Conservation (phyloP, 2,113 vertebrate genomes). For the Anoplopoma fimbria region DNA sequence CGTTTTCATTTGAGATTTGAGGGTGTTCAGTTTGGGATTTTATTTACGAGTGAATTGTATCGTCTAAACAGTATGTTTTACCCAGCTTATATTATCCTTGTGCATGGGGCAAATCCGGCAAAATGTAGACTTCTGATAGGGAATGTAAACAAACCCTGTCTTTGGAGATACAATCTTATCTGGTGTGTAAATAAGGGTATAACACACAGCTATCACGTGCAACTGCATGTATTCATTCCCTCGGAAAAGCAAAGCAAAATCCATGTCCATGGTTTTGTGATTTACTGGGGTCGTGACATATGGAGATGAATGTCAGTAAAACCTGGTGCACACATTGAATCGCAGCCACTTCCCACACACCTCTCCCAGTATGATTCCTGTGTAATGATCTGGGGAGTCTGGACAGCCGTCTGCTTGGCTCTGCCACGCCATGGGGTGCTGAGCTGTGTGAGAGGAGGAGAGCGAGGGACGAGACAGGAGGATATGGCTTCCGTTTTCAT, state of each 20-base stretch:
- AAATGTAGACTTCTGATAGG: constrained; percentile 40
- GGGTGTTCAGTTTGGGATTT: constrained; percentile 64
- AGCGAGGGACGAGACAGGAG: constrained; percentile 41
- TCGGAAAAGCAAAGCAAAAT: constrained; percentile 26
- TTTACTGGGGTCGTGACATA: constrained; percentile 64
- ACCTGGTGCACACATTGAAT: constrained; percentile 57
- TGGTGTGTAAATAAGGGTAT: constrained; percentile 30
- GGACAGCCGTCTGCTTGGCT: constrained; percentile 70
- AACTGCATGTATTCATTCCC: neutral
- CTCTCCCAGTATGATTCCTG: constrained; percentile 69
- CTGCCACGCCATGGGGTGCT: constrained; percentile 52
- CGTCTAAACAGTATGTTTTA: constrained; percentile 56
- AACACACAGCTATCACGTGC: constrained; percentile 15
- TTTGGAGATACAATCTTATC: constrained; percentile 38
- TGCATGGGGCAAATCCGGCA: constrained; percentile 4
- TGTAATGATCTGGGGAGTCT: constrained; percentile 77
- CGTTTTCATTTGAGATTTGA: constrained; percentile 80
- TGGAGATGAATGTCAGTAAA: constrained; percentile 70
- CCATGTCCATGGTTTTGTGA: constrained; percentile 20
- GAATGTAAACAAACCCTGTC: constrained; percentile 34
- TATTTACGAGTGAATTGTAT: constrained; percentile 38
- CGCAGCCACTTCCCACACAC: constrained; percentile 66
- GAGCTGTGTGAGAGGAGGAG: constrained; percentile 56
- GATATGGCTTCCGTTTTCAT: constrained; percentile 60
- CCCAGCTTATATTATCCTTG: constrained; percentile 17